phyloP scores from a whole-genome alignment of 2,113 vertebrate species.

The Ctenodactylus gundi region DNA sequence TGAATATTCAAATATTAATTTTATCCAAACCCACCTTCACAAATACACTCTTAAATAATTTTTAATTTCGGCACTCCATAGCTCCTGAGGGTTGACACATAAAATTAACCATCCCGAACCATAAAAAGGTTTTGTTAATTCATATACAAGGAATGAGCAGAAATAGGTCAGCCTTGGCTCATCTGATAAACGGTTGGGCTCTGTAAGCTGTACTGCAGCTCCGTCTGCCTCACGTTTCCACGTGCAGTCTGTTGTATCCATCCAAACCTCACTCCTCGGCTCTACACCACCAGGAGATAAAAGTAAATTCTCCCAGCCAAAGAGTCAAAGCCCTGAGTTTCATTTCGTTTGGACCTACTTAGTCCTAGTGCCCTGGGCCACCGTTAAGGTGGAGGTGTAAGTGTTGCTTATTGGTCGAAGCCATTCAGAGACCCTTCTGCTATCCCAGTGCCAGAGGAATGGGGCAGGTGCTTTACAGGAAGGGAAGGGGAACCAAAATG shows the following conservation, averaged over 20 bases:
- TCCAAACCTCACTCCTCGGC: neutral
- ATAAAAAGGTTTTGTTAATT: neutral
- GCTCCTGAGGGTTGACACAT: neutral
- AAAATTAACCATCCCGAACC: neutral
- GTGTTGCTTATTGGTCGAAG: neutral
- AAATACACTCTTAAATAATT: neutral
- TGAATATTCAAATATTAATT: neutral
- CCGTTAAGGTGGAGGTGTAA: no score
- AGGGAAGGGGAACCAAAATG: neutral
- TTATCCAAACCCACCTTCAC: neutral
- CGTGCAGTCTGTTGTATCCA: no score
- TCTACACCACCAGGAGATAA: fast-evolving
- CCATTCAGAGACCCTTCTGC: neutral
- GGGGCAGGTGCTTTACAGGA: neutral
- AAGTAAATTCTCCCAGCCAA: neutral
- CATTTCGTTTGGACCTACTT: neutral
- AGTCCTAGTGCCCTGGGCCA: no score
- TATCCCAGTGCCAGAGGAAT: neutral
- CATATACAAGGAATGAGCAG: neutral
- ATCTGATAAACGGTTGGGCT: no score
- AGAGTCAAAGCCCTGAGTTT: neutral
- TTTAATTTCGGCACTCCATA: neutral
- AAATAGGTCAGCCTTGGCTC: neutral
- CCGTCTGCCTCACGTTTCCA: neutral
- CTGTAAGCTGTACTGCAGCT: fast-evolving